A percentile compares a stretch with the other conserved stretches of the same genome.
These are phyloP conservation scores for Ameiurus melas DNA, from an alignment of 2,113 vertebrate species.

Conservation along the genomic window DNA sequence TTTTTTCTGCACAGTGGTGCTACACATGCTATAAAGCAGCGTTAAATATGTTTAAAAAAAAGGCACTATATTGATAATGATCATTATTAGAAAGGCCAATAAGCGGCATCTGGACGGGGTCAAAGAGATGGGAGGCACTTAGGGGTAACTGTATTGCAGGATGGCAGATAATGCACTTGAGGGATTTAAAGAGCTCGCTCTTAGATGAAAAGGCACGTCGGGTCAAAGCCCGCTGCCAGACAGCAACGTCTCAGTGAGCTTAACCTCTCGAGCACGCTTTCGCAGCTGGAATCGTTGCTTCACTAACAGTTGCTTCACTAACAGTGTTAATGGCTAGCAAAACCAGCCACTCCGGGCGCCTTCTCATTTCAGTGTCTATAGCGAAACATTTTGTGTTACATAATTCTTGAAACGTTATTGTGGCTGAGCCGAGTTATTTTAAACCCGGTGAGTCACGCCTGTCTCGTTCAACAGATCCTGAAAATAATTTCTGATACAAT, in stretches of 20 bases:
- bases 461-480: slow-evolving; percentile 35
- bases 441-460: slow-evolving; percentile 41
- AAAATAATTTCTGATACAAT: slow-evolving; percentile 17
- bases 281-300: slow-evolving; percentile 23
- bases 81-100: neutral
- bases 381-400: slow-evolving; percentile 32
- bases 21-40: neutral
- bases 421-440: slow-evolving; percentile 40
- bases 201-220: slow-evolving; percentile 44
- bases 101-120: neutral
- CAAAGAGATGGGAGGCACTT: slow-evolving; percentile 31
- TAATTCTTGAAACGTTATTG: slow-evolving; percentile 42
- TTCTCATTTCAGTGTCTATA: slow-evolving; percentile 14
- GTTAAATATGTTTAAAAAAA: neutral
- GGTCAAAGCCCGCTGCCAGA: slow-evolving; percentile 44
- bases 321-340: slow-evolving; percentile 14
- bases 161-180: slow-evolving; percentile 47
- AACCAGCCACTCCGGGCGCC: slow-evolving; percentile 14
- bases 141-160: slow-evolving; percentile 45
- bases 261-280: slow-evolving; percentile 31
- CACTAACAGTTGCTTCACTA: slow-evolving; percentile 25
- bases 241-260: slow-evolving; percentile 36
- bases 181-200: slow-evolving; percentile 41
- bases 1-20: no score
- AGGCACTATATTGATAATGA: neutral